Conservation (phyloP, 2,797 vertebrate genomes). For the Typhlichthys eigenmanni region DNA sequence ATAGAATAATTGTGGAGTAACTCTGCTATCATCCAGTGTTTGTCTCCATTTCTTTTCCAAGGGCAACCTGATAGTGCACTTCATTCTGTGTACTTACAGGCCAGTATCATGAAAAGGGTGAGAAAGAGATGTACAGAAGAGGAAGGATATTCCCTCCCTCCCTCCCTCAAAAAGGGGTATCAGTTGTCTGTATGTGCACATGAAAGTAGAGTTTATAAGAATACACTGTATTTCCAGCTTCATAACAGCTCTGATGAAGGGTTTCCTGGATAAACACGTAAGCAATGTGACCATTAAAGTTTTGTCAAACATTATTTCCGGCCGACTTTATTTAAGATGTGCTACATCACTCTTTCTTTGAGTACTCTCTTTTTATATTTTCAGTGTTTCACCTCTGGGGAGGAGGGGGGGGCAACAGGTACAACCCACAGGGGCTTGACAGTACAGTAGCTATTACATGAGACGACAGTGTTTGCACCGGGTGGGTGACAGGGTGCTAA, state of each 20-base stretch:
- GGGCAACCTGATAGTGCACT: too few relatives aligned
- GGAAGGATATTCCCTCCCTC: neutral
- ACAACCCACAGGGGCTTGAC: constrained; percentile 84
- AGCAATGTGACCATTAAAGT: too few relatives aligned
- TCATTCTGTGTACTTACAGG: constrained; percentile 63
- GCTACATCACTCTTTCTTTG: too few relatives aligned
- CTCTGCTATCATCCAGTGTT: constrained; percentile 74
- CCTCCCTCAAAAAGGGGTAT: constrained; percentile 25
- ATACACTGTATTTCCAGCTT: too few relatives aligned
- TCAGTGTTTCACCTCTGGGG: too few relatives aligned
- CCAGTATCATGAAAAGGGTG: constrained; percentile 59
- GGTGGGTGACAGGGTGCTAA: constrained; percentile 92
- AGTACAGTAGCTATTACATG: constrained; percentile 92
- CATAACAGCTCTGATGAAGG: too few relatives aligned
- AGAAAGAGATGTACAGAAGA: constrained; percentile 25
- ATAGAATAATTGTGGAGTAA: constrained; percentile 78
- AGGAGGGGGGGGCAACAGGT: constrained; percentile 76
- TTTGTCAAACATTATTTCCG: too few relatives aligned
- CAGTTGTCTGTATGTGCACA: constrained; percentile 44
- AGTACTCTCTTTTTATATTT: too few relatives aligned
- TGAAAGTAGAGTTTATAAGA: too few relatives aligned
- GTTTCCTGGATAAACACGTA: too few relatives aligned
- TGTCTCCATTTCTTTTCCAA: constrained; percentile 66
- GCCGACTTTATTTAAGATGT: too few relatives aligned
- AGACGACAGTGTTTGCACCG: constrained; percentile 85